A percentile compares a stretch with the other conserved stretches of the same genome.
Conservation (phyloP, 2,797 vertebrate species). For the Lithobates sylvaticus region DNA sequence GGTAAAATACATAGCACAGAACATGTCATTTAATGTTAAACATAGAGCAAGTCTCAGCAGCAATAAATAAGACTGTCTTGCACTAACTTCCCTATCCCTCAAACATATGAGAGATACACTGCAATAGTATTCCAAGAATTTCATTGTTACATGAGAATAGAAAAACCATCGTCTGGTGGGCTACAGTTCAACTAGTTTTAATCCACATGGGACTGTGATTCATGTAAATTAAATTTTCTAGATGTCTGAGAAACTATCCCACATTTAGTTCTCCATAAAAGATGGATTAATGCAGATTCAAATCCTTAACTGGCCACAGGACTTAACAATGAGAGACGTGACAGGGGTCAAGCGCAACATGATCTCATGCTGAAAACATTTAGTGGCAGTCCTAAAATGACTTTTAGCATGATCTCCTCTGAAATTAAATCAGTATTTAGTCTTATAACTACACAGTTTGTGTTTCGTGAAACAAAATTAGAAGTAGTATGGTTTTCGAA, state of each 20-base stretch:
- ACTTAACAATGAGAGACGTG: constrained; percentile 25
- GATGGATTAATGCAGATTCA: constrained; percentile 53
- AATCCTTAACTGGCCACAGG: constrained; percentile 56
- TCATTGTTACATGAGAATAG: constrained; percentile 57
- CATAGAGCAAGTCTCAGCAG: background rate
- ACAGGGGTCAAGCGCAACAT: constrained; percentile 56
- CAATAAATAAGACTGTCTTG: background rate
- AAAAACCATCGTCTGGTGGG: constrained; percentile 61
- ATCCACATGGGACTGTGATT: constrained; percentile 64
- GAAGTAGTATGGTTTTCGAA: background rate
- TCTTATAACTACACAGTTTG: constrained; percentile 1
- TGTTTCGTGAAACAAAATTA: background rate
- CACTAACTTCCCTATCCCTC: background rate
- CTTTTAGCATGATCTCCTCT: constrained; percentile 38
- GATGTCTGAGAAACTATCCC: constrained; percentile 64
- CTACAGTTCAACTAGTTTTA: constrained; percentile 56
- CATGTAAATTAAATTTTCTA: constrained; percentile 65
- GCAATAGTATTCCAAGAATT: constrained; percentile 45
- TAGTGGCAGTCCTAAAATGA: constrained; percentile 51
- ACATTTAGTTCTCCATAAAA: constrained; percentile 59
- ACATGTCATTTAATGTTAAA: background rate
- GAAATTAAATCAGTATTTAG: constrained; percentile 27
- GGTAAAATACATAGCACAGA: no score
- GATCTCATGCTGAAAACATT: constrained; percentile 44
- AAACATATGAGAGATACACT: constrained; percentile 17